phyloP scores from a whole-genome alignment of 2,888 invertebrate genomes.

The Drosophila prolongata region DNA sequence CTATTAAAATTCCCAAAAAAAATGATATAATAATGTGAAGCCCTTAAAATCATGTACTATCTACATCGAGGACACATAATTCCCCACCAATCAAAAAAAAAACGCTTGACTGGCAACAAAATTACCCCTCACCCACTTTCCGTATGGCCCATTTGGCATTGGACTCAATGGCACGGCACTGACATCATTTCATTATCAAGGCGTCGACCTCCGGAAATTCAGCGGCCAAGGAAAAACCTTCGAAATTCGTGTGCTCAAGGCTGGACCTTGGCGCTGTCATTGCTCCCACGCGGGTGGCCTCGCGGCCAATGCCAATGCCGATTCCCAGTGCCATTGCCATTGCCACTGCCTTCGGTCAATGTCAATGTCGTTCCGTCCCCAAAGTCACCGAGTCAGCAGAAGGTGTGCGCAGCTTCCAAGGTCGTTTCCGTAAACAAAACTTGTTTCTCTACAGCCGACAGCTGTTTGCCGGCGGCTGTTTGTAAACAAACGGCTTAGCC shows the following conservation, averaged over 20 bases:
- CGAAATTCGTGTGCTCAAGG: slow-evolving; percentile 72
- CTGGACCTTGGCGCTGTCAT: slow-evolving; percentile 72
- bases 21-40: not conserved
- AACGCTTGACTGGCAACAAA: slow-evolving; percentile 10
- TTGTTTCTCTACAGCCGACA: slow-evolving; percentile 6
- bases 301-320: slow-evolving; percentile 43
- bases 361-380: slow-evolving; percentile 60
- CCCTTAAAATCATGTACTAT: not conserved
- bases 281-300: slow-evolving; percentile 64
- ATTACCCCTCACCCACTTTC: slow-evolving; percentile 47
- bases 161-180: slow-evolving; percentile 61
- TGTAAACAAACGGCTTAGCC: slow-evolving; percentile 9
- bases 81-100: not conserved
- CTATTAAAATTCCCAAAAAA: not conserved
- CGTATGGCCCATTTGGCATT: slow-evolving; percentile 48
- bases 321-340: slow-evolving; percentile 23
- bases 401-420: slow-evolving; percentile 52
- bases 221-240: slow-evolving; percentile 73
- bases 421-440: slow-evolving; percentile 71
- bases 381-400: slow-evolving; percentile 59
- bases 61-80: not conserved
- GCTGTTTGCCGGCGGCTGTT: slow-evolving; percentile 23
- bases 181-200: slow-evolving; percentile 67
- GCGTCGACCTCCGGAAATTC: slow-evolving; percentile 64
- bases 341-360: slow-evolving; percentile 32